Base-by-base conservation (phyloP, 1,140 invertebrate species). In the Megathymus violae region DNA sequence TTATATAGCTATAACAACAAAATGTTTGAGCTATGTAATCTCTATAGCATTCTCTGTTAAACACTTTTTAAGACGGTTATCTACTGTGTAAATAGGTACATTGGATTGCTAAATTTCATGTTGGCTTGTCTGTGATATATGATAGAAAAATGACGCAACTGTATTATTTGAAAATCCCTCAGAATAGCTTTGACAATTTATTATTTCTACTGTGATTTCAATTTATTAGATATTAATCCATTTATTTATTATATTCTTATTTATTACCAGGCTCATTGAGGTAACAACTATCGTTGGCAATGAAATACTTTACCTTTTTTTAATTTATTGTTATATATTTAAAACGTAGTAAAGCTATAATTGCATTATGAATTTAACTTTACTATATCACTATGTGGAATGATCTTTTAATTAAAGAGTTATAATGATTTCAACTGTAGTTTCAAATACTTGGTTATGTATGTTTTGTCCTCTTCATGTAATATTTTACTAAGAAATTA, bases 121-220 rank as follows among this genome's bases (percentile, higher is more conserved):
- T 85, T 83, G 83, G 85, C 85, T 88, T 86, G 83, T 86, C 85
- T 88, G 85, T 88, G 85, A 88, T 88, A 86, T 83, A 77, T 78
- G 74, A 76, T 78, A 76, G 69, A 76, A 76, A 80, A 77, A 76
- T 76, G 74, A 69, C 79, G 78, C 75, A 76, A 67, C 61, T 62
- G 19, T 64, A 58, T 68, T 68, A 44, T 71, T 52, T 71, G 52
- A 38, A 69, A 62, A 52, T 56, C 48, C 15, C 51, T 58, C 44
- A 38, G 50, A 61, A 50, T 63, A 46, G 56, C 16, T 60, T 60
- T 31, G 7, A 15, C 25, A 47, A 43, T 56, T 16, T 52, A 38
- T n/a, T n/a, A 40, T 25, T 19, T 31, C 11, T 25, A 10, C 17
- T 31, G 9, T 44, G 11, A 56, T 48, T 62, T 54, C 48, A 50